These are phyloP conservation scores for Deilephila elpenor DNA, from an alignment of 2,888 invertebrate species.

Conservation along the genomic window DNA sequence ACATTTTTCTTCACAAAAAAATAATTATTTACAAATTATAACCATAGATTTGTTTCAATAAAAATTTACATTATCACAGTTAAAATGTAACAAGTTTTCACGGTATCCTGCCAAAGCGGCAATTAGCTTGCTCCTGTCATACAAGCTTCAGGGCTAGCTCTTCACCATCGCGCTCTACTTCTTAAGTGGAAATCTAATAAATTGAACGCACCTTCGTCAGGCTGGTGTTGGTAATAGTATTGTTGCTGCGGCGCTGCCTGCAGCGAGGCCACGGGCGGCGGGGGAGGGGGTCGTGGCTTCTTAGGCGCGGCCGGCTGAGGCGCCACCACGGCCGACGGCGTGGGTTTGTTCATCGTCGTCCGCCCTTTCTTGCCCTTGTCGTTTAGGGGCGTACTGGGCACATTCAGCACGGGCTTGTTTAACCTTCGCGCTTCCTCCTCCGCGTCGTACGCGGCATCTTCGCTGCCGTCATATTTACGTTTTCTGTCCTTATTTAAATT, in stretches of 20 bases:
- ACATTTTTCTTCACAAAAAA: constrained; percentile 71
- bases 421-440: constrained; percentile 79
- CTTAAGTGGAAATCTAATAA: constrained; percentile 84
- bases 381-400: constrained; percentile 78
- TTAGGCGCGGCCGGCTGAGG: constrained; percentile 78
- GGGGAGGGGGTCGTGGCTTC: constrained; percentile 77
- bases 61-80: constrained; percentile 83
- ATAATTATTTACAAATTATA: constrained; percentile 75
- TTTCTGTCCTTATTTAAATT: constrained; percentile 89
- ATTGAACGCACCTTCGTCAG: constrained; percentile 86
- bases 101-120: constrained; percentile 71
- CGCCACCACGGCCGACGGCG: constrained; percentile 74
- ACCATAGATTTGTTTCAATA: constrained; percentile 82
- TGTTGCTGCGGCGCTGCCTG: constrained; percentile 80
- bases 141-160: constrained; percentile 85
- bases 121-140: constrained; percentile 85
- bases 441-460: constrained; percentile 87
- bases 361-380: constrained; percentile 80
- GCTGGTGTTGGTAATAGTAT: constrained; percentile 84
- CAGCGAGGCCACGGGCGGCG: constrained; percentile 75
- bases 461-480: constrained; percentile 87
- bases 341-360: constrained; percentile 63
- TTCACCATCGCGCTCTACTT: constrained; percentile 86
- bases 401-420: constrained; percentile 81
- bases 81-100: constrained; percentile 85